Evolutionary conservation across 1,140 invertebrate genomes (phyloP), one percentile per base, ranked within the genome.

Genomic region (Metopolophium dirhodum): DNA sequence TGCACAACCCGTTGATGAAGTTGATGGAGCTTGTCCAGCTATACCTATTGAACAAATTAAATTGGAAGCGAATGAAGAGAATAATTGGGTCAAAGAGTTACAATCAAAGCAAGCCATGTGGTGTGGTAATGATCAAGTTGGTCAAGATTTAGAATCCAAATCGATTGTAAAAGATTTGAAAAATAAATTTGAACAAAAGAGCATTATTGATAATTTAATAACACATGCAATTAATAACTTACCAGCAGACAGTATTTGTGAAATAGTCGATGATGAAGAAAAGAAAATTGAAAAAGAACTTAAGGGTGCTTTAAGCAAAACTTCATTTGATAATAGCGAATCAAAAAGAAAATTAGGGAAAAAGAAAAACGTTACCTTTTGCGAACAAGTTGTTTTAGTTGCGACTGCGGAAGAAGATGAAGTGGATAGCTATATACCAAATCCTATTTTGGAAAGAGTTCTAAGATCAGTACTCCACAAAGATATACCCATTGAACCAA

Each of bases 291-390:
- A 94, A 77, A 93, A 85, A 85, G 91, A 93, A 18, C 45, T 93
- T 22, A 94, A 93, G 37, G 94, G 61, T 11, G 93, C 91, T 30
- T 41, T 93, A 37, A 91, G 82, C 45, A 94, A 94, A 90, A 85
- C 90, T 26, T 18, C 57, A 85, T 91, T 93, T 57, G 94, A 94
- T 51, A 94, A 35, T 86, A 83, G 94, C 89, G 94, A 94, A 92
- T 89, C 85, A 54, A 96, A 96, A 94, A 96, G 97, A 93, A 96
- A 96, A 18, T 94, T 95, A 49, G 95, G 95, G 0, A 98, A 98
- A 95, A 99, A 99, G 96, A 99, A 99, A 95, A 98, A 97, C 94
- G 98, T 99, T 3, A 98, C 98, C 0, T 99, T 99, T 95, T 98
- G 98, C 94, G 98, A 99, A 95, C 98, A 98, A 95, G 98, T 99